These are phyloP conservation scores for Meandrusa payeni DNA, from an alignment of 2,888 invertebrate genomes.

Conservation along the genomic window DNA sequence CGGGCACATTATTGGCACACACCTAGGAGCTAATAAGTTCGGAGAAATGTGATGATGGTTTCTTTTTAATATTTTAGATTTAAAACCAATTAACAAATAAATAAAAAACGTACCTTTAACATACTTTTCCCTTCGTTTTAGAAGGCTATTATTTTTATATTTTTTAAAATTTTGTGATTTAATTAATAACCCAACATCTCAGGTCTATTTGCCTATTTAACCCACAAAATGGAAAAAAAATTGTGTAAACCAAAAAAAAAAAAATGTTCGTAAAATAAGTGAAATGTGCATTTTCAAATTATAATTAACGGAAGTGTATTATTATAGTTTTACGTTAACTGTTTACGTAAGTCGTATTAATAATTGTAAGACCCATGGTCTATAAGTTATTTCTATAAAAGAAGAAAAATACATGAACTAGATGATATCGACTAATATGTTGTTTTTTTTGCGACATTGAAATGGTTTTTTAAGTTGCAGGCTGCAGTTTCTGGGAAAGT, in stretches of 20 bases:
- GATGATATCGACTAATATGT: constrained; percentile 27
- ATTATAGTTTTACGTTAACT: constrained; percentile 30
- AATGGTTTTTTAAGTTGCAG: no score
- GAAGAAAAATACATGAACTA: constrained; percentile 38
- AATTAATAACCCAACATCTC: constrained; percentile 27
- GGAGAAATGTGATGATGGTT: no score
- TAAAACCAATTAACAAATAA: constrained; percentile 6
- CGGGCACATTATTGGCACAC: no score
- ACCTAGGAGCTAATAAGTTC: no score
- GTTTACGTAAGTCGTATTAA: constrained; percentile 32
- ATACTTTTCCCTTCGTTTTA: constrained; percentile 60
- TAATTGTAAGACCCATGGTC: constrained; percentile 72
- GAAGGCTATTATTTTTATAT: constrained; percentile 46
- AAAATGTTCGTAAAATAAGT: constrained; percentile 18
- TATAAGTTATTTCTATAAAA: constrained; percentile 54
- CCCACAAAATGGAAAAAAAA: constrained; percentile 20
- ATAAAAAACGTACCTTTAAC: constrained; percentile 1
- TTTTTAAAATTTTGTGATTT: constrained; percentile 34
- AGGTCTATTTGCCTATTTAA: constrained; percentile 25
- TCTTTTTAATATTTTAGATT: constrained; percentile 17
- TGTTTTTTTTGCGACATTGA: constrained; percentile 31
- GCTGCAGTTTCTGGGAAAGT: no score
- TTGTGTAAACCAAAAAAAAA: constrained; percentile 25
- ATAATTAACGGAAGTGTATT: constrained; percentile 15
- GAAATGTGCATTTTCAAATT: constrained; percentile 42